phyloP scores from a whole-genome alignment of 2,797 vertebrate genomes.

The Sebastes umbrosus region DNA sequence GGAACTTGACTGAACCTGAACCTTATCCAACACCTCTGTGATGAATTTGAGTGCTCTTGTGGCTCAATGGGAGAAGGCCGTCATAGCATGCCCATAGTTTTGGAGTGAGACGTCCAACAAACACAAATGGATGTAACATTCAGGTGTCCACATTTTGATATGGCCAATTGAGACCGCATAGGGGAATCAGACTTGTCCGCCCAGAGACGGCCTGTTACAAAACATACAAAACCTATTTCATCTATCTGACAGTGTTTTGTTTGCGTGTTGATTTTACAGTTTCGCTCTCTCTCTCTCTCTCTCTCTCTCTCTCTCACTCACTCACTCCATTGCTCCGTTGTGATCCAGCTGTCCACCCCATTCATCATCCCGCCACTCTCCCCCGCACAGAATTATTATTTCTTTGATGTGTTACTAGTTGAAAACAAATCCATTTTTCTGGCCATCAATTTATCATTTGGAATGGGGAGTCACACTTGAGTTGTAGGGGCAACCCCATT shows the following conservation, averaged over 20 bases:
- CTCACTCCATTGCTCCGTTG: slow-evolving; percentile 78
- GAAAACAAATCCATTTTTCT: slow-evolving; percentile 88
- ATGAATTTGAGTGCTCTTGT: background rate
- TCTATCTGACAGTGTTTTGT: slow-evolving; percentile 55
- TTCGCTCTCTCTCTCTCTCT: slow-evolving; percentile 26
- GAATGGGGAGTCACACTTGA: slow-evolving; percentile 82
- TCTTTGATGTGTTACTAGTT: slow-evolving; percentile 87
- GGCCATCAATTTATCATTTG: slow-evolving; percentile 86
- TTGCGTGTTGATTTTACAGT: slow-evolving; percentile 73
- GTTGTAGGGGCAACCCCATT: slow-evolving; percentile 78
- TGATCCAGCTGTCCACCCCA: slow-evolving; percentile 82
- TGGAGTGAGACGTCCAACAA: background rate
- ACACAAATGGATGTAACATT: background rate
- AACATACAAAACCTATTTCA: slow-evolving; percentile 24
- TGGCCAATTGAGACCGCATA: background rate
- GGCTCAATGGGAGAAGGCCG: background rate
- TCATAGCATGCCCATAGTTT: background rate
- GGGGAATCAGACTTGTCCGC: background rate
- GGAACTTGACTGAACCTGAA: background rate
- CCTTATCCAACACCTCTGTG: background rate
- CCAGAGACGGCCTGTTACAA: background rate
- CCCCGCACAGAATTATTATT: slow-evolving; percentile 85
- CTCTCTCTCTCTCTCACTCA: slow-evolving; percentile 33
- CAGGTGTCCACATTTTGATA: background rate
- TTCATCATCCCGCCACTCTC: slow-evolving; percentile 83